Percentiles rank a stretch among this genome's conserved stretches.
phyloP scores from a whole-genome alignment of 2,113 vertebrate species.

The Hypanus sabinus region DNA sequence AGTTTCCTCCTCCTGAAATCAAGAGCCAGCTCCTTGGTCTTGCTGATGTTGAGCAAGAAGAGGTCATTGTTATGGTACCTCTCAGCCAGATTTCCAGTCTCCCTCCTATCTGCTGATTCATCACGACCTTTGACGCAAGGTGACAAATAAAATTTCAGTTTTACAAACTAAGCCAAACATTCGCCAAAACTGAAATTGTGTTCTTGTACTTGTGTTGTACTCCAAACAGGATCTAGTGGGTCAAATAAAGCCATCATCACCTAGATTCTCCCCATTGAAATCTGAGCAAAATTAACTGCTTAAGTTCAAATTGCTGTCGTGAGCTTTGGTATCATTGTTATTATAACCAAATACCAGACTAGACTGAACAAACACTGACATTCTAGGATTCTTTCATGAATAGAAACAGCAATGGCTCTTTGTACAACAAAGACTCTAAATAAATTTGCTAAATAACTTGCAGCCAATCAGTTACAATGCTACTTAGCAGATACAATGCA shows the following conservation, averaged over 20 bases:
- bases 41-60: no score
- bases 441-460: neutral
- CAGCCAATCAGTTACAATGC: neutral
- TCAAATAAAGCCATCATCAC: neutral
- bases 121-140: no score
- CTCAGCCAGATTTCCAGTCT: no score
- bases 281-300: neutral
- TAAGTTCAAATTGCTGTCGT: neutral
- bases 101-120: no score
- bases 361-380: neutral
- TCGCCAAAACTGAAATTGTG: neutral
- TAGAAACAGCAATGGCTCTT: neutral
- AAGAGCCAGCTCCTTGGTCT: no score
- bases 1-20: no score
- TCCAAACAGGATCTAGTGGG: neutral
- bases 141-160: slow-evolving; percentile 14
- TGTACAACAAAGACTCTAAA: neutral
- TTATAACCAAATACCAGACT: neutral
- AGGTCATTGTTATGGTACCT: no score
- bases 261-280: neutral
- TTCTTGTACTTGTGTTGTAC: neutral
- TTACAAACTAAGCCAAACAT: neutral
- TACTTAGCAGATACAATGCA: neutral
- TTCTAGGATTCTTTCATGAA: neutral
- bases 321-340: neutral